Conservation (phyloP, 2,797 vertebrate genomes). For the Pyrocephalus nanus region DNA sequence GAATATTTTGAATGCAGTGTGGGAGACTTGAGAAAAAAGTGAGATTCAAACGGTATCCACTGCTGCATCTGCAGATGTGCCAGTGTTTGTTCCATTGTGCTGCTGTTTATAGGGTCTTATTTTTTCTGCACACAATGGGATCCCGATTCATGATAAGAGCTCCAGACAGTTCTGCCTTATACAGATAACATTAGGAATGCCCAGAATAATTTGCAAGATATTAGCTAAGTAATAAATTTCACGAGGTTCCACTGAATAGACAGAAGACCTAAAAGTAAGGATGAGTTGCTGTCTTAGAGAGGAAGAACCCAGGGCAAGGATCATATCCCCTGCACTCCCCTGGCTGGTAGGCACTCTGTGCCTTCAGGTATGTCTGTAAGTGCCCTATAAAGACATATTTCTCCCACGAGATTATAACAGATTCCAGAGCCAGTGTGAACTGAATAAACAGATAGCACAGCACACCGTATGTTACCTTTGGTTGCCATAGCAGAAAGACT, state of each 20-base stretch:
- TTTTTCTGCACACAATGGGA: background rate
- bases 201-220: conserved; percentile 3
- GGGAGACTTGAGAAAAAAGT: conserved; percentile 8
- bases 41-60: conserved; percentile 35
- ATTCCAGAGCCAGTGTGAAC: background rate
- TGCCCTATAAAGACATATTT: background rate
- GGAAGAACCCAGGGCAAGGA: background rate
- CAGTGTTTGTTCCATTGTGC: conserved; percentile 8
- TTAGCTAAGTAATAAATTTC: conserved; percentile 9
- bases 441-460: background rate
- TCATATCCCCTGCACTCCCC: background rate
- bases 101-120: background rate
- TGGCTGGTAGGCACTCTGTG: background rate
- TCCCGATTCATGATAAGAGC: background rate
- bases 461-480: background rate
- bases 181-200: conserved; percentile 1
- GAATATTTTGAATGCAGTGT: conserved; percentile 50
- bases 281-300: background rate
- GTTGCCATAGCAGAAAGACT: background rate
- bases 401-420: background rate
- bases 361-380: background rate
- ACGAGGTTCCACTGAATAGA: background rate
- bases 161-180: background rate
- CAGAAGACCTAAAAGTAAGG: background rate
- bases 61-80: conserved; percentile 38